These are phyloP conservation scores for Ormyrus nitidulus DNA, from an alignment of 2,888 invertebrate species.

Conservation along the genomic window DNA sequence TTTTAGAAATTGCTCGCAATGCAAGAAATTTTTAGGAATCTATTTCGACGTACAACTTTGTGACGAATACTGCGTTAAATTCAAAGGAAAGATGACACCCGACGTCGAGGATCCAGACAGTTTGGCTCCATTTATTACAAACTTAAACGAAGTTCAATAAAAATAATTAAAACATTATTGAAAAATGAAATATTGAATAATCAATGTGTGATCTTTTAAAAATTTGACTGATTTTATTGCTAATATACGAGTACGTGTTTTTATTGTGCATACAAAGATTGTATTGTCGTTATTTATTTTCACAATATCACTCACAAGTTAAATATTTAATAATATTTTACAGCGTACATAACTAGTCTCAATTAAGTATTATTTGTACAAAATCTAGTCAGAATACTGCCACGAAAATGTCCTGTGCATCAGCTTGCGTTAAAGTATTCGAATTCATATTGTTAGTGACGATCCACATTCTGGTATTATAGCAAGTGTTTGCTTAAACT, in stretches of 20 bases:
- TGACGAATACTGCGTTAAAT: constrained; percentile 89
- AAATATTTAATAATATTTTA: constrained; percentile 20
- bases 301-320: background rate
- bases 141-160: constrained; percentile 67
- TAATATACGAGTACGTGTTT: background rate
- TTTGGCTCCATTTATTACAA: constrained; percentile 86
- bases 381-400: constrained; percentile 29
- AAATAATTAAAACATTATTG: background rate
- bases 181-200: constrained; percentile 4
- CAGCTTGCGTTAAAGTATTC: constrained; percentile 16
- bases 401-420: constrained; percentile 39
- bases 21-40: constrained; percentile 90
- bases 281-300: constrained; percentile 22
- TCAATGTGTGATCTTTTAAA: constrained; percentile 27
- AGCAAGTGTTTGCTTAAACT: constrained; percentile 67
- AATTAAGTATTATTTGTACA: constrained; percentile 45
- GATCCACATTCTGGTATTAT: constrained; percentile 68
- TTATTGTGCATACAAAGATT: constrained; percentile 8
- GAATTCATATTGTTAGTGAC: constrained; percentile 36
- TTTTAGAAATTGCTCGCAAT: constrained; percentile 91
- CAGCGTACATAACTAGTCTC: constrained; percentile 22
- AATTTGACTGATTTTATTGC: constrained; percentile 25
- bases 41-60: constrained; percentile 92
- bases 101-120: constrained; percentile 90
- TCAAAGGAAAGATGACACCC: constrained; percentile 88